Evolutionary conservation across 2,113 vertebrate genomes (phyloP).

Genomic region (Mesitornis unicolor): DNA sequence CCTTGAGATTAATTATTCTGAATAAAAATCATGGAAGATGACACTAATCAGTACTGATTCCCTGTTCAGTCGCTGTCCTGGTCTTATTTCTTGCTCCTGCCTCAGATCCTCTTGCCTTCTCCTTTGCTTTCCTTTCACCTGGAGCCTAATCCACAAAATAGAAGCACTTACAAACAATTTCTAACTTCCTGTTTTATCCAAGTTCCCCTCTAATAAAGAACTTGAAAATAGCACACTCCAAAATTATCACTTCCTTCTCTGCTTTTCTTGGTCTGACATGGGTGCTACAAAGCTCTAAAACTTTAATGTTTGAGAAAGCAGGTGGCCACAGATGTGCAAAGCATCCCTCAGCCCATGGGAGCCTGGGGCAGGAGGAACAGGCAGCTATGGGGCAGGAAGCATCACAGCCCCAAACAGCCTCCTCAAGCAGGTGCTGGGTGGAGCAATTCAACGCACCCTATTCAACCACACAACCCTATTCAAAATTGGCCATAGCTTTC

Average conservation of each 20-base stretch:
- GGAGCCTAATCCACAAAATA: neutral
- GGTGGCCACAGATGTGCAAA: fast-evolving
- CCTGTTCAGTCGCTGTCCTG: neutral
- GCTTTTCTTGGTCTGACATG: neutral
- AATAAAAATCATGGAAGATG: neutral
- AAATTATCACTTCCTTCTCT: neutral
- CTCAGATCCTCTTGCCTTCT: neutral
- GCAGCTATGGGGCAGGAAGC: neutral
- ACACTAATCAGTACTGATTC: neutral
- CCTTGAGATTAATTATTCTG: neutral
- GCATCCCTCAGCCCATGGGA: fast-evolving
- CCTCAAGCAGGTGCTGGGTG: neutral
- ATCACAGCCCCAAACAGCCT: neutral
- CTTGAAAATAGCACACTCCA: neutral
- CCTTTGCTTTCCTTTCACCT: neutral
- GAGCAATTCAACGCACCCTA: neutral
- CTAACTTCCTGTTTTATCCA: neutral
- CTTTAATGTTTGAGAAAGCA: neutral
- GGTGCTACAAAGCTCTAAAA: neutral
- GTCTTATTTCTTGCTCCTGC: neutral
- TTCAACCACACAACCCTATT: fast-evolving
- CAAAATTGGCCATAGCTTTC: neutral
- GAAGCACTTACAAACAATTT: fast-evolving
- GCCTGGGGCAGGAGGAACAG: too few relatives aligned
- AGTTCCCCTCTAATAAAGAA: neutral